phyloP scores from a whole-genome alignment of 2,797 vertebrate genomes.

The Alcedo quadribrachys region DNA sequence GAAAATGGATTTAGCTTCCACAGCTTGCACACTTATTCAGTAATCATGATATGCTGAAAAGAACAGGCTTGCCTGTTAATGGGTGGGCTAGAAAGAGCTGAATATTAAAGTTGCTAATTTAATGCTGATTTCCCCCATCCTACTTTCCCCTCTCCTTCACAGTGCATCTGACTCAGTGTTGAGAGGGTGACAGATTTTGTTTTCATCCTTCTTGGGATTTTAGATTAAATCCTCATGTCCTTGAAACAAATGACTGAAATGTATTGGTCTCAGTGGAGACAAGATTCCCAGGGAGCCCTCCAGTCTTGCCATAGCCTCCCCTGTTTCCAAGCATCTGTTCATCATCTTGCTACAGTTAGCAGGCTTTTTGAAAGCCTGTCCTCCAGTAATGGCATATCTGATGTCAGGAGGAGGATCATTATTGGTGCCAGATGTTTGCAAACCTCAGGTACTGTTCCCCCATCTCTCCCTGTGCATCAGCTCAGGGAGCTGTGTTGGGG shows the following conservation, averaged over 20 bases:
- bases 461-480: accelerated
- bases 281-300: background rate
- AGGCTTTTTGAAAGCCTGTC: background rate
- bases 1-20: conserved; percentile 7
- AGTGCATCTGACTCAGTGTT: background rate
- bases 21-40: background rate
- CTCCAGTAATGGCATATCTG: background rate
- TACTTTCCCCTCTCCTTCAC: background rate
- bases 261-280: accelerated
- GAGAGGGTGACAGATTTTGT: background rate
- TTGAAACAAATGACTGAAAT: background rate
- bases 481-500: accelerated
- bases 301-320: background rate
- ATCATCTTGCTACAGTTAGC: background rate
- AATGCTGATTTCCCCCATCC: background rate
- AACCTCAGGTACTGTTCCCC: accelerated
- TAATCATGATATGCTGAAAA: background rate
- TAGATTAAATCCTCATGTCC: background rate
- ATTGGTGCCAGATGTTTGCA: background rate
- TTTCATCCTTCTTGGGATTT: background rate
- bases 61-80: background rate
- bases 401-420: background rate
- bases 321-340: background rate
- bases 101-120: conserved; percentile 29
- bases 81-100: background rate